A percentile compares a stretch with the other conserved stretches of the same genome.
Evolutionary conservation across 2,113 vertebrate species (phyloP).

Genomic region (Athene noctua): DNA sequence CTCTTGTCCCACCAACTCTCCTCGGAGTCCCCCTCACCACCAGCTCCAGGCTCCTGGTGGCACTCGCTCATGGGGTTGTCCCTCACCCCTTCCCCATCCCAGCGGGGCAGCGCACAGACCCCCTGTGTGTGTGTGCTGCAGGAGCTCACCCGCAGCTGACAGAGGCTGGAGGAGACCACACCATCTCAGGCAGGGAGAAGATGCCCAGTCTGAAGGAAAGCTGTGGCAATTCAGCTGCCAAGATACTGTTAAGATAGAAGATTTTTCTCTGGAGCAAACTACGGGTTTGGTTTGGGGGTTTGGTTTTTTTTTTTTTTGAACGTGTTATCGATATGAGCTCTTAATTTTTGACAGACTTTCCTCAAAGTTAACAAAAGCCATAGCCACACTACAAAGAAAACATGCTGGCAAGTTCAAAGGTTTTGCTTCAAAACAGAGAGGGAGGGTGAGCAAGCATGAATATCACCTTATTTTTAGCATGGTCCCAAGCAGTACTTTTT

Average conservation of each 20-base stretch:
- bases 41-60: neutral
- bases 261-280: neutral
- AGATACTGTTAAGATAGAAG: neutral
- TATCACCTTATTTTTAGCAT: neutral
- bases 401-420: neutral
- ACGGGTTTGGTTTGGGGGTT: fast-evolving
- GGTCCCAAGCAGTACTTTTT: neutral
- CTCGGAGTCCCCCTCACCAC: neutral
- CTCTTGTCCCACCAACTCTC: neutral
- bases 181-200: neutral
- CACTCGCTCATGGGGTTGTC: neutral
- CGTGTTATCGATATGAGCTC: neutral
- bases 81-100: neutral
- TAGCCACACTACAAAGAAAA: neutral
- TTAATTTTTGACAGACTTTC: neutral
- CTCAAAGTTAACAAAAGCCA: neutral
- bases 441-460: neutral
- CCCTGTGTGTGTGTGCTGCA: fast-evolving
- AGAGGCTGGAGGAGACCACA: neutral
- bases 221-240: neutral
- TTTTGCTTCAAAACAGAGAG: neutral
- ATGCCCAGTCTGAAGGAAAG: neutral
- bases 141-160: neutral
- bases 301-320: neutral
- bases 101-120: neutral